Percentiles rank a stretch among this genome's conserved stretches.
Conservation (phyloP, 2,113 vertebrate species). For the Pluvialis apricaria region DNA sequence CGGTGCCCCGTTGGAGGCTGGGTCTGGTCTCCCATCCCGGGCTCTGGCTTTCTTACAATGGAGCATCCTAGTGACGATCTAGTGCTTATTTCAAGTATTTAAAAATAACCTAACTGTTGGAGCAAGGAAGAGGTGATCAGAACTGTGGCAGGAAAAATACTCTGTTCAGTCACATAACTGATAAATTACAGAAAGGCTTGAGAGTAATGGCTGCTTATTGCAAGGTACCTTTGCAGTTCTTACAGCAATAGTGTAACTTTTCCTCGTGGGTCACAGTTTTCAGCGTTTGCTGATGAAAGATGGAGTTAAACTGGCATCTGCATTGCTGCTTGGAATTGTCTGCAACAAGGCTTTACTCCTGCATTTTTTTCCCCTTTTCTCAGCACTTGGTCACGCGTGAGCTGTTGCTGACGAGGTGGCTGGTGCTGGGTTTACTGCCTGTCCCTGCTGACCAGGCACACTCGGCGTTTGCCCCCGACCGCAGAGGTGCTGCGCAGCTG, state of each 20-base stretch:
- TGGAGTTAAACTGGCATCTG: not conserved
- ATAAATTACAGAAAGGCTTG: not conserved
- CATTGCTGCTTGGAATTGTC: not conserved
- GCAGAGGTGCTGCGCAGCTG: not conserved
- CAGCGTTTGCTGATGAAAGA: not conserved
- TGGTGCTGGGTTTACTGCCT: not conserved
- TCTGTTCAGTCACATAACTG: not conserved
- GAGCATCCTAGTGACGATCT: not conserved
- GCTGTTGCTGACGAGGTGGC: not conserved
- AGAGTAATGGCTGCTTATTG: not conserved
- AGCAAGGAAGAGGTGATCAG: not conserved
- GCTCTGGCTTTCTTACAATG: not conserved
- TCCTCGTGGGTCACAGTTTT: not conserved
- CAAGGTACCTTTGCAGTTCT: not conserved
- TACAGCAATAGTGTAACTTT: not conserved
- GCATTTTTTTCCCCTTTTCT: not conserved
- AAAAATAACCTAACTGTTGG: not conserved
- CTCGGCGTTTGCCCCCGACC: not conserved
- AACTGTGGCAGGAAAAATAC: not conserved
- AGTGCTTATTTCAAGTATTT: not conserved
- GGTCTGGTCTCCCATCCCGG: not conserved
- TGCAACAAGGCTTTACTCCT: not conserved
- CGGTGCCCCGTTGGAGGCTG: not conserved
- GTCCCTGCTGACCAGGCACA: not conserved
- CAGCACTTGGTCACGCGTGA: fast-evolving